Conservation (phyloP, 2,113 vertebrate species). For the Falcunculus frontatus region DNA sequence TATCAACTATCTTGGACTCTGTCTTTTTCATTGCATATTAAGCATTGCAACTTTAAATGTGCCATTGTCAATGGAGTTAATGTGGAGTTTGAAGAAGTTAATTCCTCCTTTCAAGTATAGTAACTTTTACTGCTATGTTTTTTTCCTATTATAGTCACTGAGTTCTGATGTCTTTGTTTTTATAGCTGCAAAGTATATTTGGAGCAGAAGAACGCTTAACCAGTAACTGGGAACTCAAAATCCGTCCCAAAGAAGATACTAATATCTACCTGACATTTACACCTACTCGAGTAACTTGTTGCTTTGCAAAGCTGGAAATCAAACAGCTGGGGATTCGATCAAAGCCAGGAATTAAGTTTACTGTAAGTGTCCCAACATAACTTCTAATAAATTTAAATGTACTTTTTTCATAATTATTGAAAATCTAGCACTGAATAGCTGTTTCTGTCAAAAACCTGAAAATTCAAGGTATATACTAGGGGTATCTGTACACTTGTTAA, state of each 20-base stretch:
- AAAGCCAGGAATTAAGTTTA: slow-evolving; percentile 91
- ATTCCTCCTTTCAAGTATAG: neutral
- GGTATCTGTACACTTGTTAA: neutral
- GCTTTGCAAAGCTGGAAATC: slow-evolving; percentile 95
- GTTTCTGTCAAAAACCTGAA: neutral
- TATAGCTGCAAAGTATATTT: slow-evolving; percentile 89
- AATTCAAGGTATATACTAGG: neutral
- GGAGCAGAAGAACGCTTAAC: slow-evolving; percentile 86
- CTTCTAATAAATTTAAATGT: neutral
- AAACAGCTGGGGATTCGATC: slow-evolving; percentile 85
- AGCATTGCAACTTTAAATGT: neutral
- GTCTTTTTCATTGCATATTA: neutral
- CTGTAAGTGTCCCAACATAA: slow-evolving; percentile 71
- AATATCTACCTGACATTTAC: slow-evolving; percentile 85
- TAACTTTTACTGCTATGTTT: neutral
- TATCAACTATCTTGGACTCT: neutral
- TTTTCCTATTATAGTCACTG: neutral
- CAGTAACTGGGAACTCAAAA: slow-evolving; percentile 84
- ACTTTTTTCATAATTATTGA: neutral
- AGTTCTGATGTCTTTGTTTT: neutral
- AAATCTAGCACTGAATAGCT: neutral
- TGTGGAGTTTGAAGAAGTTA: neutral
- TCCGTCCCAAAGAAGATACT: slow-evolving; percentile 86
- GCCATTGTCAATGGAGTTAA: neutral
- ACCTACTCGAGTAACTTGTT: slow-evolving; percentile 89